Percentiles rank a stretch among this genome's conserved stretches.
phyloP scores from a whole-genome alignment of 2,797 vertebrate genomes.

The Uromys caudimaculatus region DNA sequence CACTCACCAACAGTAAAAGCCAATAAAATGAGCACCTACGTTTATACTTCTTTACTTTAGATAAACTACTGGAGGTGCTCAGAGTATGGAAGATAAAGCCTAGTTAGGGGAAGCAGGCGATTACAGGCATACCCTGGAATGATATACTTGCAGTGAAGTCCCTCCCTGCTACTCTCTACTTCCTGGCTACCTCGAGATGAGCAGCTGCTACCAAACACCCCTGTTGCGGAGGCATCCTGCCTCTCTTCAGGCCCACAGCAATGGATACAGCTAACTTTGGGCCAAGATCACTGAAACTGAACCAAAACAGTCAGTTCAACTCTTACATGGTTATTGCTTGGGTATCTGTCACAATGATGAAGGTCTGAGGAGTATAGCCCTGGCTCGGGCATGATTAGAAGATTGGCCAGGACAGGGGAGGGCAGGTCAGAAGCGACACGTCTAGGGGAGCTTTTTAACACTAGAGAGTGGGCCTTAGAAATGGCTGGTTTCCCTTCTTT shows the following conservation, averaged over 20 bases:
- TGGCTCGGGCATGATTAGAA: background rate
- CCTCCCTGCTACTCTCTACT: background rate
- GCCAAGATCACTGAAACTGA: background rate
- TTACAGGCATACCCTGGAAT: background rate
- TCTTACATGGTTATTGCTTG: background rate
- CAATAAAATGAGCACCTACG: background rate
- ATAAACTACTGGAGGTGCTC: too few relatives aligned
- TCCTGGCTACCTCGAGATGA: too few relatives aligned
- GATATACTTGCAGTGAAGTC: too few relatives aligned
- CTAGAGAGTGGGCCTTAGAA: background rate
- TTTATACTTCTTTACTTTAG: background rate
- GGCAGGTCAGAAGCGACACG: background rate
- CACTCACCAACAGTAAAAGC: background rate
- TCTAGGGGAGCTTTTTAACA: background rate
- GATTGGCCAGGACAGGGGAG: background rate
- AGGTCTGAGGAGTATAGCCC: background rate
- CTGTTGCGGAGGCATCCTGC: too few relatives aligned
- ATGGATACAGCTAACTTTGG: background rate
- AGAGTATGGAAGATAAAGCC: background rate
- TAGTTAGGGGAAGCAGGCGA: background rate
- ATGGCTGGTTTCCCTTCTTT: background rate
- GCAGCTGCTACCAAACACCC: background rate
- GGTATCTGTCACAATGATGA: background rate
- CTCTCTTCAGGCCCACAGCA: background rate
- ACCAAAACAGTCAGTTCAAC: background rate